These are phyloP conservation scores for Pteromalus puparum DNA, from an alignment of 1,140 invertebrate species.

Conservation along the genomic window DNA sequence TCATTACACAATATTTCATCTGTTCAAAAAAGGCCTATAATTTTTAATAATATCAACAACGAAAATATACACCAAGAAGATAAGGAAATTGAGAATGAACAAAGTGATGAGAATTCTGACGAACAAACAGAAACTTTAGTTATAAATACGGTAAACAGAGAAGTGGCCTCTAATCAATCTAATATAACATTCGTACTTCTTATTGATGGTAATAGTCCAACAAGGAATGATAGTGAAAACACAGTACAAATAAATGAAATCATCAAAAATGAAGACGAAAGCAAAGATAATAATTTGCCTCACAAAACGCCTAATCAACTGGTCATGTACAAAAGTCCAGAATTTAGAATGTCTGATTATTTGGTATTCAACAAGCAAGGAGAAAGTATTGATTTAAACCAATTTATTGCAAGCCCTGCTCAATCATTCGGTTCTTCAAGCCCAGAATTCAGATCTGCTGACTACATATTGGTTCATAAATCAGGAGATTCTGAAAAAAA, in stretches of 20 bases:
- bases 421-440: not conserved
- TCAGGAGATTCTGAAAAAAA: not conserved
- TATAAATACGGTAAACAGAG: not conserved
- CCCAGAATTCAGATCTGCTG: not conserved
- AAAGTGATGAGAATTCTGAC: not conserved
- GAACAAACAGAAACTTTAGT: not conserved
- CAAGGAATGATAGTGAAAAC: not conserved
- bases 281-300: not conserved
- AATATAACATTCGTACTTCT: not conserved
- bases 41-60: not conserved
- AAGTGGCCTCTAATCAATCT: not conserved
- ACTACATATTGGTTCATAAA: not conserved
- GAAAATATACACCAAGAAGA: not conserved
- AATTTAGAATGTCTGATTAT: conserved; percentile 31
- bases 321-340: conserved; percentile 20
- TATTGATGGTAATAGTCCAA: not conserved
- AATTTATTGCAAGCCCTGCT: not conserved
- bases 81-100: not conserved
- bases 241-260: not conserved
- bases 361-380: conserved; percentile 23
- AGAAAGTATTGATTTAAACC: conserved; percentile 1
- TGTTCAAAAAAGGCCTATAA: not conserved
- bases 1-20: no score
- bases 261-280: not conserved
- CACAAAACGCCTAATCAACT: not conserved